Conservation (phyloP, 1,140 invertebrate species). For the Stratiolaelaps scimitus region DNA sequence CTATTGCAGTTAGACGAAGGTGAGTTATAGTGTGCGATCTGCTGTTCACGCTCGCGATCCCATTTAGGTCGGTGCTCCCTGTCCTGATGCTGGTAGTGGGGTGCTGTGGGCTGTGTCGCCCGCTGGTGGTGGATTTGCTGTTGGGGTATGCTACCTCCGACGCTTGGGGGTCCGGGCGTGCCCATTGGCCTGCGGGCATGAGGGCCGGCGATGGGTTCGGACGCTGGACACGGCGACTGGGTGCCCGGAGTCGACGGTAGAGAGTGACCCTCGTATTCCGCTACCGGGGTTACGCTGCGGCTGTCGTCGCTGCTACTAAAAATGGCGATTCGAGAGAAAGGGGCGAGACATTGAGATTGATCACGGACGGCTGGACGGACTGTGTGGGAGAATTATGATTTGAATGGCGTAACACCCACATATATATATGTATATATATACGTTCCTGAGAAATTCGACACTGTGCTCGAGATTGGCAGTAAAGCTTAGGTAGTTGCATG, state of each 20-base stretch:
- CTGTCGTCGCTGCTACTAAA: slow-evolving; percentile 22
- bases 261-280: slow-evolving; percentile 20
- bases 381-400: no score
- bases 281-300: slow-evolving; percentile 17
- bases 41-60: background rate
- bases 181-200: slow-evolving; percentile 21
- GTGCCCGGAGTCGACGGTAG: slow-evolving; percentile 18
- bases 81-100: no score
- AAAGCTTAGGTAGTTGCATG: no score
- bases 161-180: background rate
- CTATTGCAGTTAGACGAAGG: slow-evolving; percentile 27
- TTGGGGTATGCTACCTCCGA: background rate
- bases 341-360: no score
- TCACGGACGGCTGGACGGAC: no score
- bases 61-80: no score
- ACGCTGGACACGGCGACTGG: slow-evolving; percentile 25
- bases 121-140: slow-evolving; percentile 13
- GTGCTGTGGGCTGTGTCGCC: background rate
- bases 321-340: no score
- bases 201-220: slow-evolving; percentile 19
- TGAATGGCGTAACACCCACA: no score
- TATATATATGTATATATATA: no score
- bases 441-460: no score
- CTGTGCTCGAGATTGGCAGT: no score
- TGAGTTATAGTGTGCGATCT: slow-evolving; percentile 14